Conservation (phyloP, 2,797 vertebrate genomes). For the Peromyscus aztecus region DNA sequence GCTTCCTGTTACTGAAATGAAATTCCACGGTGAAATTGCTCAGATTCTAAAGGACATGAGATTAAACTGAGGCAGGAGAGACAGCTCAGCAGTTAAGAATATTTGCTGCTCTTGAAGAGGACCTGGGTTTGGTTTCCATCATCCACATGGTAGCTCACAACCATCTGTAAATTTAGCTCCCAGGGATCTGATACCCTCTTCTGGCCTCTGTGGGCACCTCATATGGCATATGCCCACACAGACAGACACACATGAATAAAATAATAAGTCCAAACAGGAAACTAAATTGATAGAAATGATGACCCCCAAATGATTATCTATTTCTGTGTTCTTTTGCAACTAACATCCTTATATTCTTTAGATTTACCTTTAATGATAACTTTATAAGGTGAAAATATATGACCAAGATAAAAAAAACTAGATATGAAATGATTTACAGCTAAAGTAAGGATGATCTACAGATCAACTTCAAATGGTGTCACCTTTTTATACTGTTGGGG, state of each 20-base stretch:
- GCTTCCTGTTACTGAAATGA: conserved; percentile 39
- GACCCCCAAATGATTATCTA: conserved; percentile 34
- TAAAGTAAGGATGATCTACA: conserved; percentile 35
- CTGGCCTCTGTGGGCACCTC: not conserved
- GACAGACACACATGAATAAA: not conserved
- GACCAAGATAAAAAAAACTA: conserved; percentile 50
- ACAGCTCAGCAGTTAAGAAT: not conserved
- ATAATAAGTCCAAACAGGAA: not conserved
- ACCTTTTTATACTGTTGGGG: not conserved
- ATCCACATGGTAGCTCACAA: not conserved
- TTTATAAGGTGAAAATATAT: conserved; percentile 43
- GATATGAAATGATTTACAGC: conserved; percentile 58
- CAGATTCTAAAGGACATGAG: conserved; percentile 49
- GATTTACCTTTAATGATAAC: conserved; percentile 37
- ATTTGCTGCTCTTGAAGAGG: not conserved
- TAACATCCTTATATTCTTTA: conserved; percentile 65
- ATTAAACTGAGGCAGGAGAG: not conserved
- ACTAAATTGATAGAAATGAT: conserved; percentile 59
- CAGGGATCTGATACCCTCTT: not conserved
- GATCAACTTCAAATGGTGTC: conserved; percentile 51
- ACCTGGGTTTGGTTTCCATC: not conserved
- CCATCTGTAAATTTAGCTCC: not conserved
- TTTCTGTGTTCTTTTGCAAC: conserved; percentile 48
- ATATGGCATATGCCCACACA: not conserved
- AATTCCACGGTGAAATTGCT: conserved; percentile 44